Percentiles rank a stretch among this genome's conserved stretches.
These are phyloP conservation scores for Drosophila setosimentum DNA, from an alignment of 2,888 invertebrate species.

Conservation along the genomic window DNA sequence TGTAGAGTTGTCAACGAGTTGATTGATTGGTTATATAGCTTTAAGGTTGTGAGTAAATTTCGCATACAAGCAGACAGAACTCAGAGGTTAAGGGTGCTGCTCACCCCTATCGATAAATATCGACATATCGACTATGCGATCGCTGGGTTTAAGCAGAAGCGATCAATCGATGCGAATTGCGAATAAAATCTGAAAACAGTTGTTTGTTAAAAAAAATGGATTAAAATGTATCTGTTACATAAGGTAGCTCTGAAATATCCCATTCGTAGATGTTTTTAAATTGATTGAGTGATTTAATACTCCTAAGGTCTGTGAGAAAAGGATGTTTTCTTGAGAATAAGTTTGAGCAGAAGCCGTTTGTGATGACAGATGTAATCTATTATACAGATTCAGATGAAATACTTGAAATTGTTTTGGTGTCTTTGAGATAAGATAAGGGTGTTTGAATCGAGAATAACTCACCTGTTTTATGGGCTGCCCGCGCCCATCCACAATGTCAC, in stretches of 20 bases:
- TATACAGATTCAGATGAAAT: not conserved
- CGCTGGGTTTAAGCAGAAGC: too few species aligned
- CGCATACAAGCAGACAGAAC: not conserved
- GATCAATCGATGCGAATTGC: too few species aligned
- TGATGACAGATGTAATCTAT: not conserved
- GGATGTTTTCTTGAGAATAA: not conserved
- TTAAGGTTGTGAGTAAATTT: not conserved
- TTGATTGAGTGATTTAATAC: too few species aligned
- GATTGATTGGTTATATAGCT: slow-evolving; percentile 1
- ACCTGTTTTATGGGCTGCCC: slow-evolving; percentile 65
- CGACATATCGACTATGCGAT: not conserved
- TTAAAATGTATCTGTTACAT: too few species aligned
- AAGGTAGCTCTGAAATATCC: too few species aligned
- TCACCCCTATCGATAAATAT: not conserved
- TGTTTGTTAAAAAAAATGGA: too few species aligned
- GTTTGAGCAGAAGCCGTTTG: not conserved
- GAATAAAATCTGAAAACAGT: too few species aligned
- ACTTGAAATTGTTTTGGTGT: too few species aligned
- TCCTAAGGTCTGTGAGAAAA: not conserved
- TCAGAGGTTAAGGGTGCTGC: not conserved
- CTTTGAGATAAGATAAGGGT: too few species aligned
- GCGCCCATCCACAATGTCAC: slow-evolving; percentile 62
- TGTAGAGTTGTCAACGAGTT: not conserved
- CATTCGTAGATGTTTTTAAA: too few species aligned
- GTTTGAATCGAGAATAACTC: slow-evolving; percentile 12